Conservation (phyloP, 2,797 vertebrate species). For the Darevskia mixta region DNA sequence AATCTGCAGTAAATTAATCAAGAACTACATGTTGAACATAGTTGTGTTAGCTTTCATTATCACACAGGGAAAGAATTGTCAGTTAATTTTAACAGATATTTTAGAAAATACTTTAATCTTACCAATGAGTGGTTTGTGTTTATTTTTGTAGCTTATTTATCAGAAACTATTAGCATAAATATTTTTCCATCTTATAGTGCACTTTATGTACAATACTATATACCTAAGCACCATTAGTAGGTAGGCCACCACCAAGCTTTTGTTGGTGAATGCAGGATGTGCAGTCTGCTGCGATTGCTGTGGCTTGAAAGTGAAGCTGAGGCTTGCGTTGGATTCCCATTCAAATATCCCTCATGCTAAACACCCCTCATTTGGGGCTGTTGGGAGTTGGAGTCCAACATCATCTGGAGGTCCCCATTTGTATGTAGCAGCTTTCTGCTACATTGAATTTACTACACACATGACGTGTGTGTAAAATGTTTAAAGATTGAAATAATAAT, state of each 20-base stretch:
- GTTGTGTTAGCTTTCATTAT: not conserved
- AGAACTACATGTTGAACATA: not conserved
- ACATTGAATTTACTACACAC: not conserved
- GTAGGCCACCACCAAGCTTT: not conserved
- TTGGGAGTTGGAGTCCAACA: no score
- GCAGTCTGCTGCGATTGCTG: no score
- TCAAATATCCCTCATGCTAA: not conserved
- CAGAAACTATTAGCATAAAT: not conserved
- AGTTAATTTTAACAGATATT: not conserved
- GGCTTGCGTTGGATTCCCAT: not conserved
- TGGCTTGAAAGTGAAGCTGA: not conserved
- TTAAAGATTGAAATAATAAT: not conserved
- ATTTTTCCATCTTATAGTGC: not conserved
- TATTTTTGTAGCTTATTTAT: slow-evolving; percentile 2
- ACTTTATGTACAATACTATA: not conserved
- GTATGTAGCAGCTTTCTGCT: not conserved
- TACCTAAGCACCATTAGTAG: not conserved
- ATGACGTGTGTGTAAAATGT: not conserved
- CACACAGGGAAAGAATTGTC: no score
- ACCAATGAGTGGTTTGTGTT: not conserved
- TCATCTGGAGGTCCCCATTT: no score
- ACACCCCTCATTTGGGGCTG: no score
- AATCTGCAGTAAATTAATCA: not conserved
- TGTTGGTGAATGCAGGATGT: not conserved
- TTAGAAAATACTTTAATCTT: not conserved